Evolutionary conservation across 2,113 vertebrate genomes (phyloP).

Genomic region (Sinocyclocheilus anophthalmus): DNA sequence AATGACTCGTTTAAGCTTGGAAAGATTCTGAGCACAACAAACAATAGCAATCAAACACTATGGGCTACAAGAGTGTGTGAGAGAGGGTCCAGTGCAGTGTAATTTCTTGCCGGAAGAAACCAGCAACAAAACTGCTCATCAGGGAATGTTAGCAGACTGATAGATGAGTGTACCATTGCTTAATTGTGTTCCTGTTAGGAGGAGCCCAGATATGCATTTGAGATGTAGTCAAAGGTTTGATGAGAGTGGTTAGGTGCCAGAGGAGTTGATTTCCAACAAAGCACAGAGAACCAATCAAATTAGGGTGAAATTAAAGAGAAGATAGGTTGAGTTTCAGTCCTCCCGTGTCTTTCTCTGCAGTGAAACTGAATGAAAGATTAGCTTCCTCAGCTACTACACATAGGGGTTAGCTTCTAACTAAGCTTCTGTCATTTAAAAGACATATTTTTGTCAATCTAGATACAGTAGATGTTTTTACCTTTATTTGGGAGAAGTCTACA

Average conservation of each 20-base stretch:
- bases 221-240: constrained; percentile 60
- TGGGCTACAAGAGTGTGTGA: not conserved
- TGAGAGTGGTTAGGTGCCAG: constrained; percentile 52
- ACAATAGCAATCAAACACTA: not conserved
- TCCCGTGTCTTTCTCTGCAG: constrained; percentile 40
- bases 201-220: constrained; percentile 54
- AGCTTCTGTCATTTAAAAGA: not conserved
- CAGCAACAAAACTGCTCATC: constrained; percentile 10
- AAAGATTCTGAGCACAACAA: not conserved
- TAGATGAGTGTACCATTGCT: constrained; percentile 49
- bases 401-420: constrained; percentile 20
- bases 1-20: not conserved
- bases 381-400: constrained; percentile 20
- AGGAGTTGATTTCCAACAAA: constrained; percentile 55
- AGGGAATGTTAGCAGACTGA: constrained; percentile 49
- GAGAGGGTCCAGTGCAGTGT: constrained; percentile 1
- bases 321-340: constrained; percentile 46
- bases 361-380: constrained; percentile 35
- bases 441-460: not conserved
- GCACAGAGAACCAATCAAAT: constrained; percentile 56
- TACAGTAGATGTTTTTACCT: constrained; percentile 15
- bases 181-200: constrained; percentile 56
- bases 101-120: not conserved
- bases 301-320: constrained; percentile 52
- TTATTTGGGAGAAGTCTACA: constrained; percentile 13